A percentile compares a stretch with the other conserved stretches of the same genome.
Evolutionary conservation across 2,888 invertebrate species (phyloP).

Genomic region (Laspeyria flexula): DNA sequence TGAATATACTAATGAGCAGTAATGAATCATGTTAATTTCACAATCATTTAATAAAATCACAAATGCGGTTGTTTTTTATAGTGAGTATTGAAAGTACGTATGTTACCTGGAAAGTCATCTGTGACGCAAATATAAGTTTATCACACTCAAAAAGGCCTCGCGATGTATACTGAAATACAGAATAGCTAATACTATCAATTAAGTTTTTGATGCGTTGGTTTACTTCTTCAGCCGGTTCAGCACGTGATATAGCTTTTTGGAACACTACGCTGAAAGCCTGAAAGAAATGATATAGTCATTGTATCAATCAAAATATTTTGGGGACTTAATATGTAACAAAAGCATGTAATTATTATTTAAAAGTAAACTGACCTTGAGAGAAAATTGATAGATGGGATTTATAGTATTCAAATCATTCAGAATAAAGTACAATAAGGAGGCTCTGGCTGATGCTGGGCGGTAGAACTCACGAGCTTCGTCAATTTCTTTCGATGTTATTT

Average conservation of each 20-base stretch:
- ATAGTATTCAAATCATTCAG: slow-evolving; percentile 98
- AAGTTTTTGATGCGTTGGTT: slow-evolving; percentile 93
- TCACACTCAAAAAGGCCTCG: slow-evolving; percentile 98
- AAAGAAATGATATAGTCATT: slow-evolving; percentile 30
- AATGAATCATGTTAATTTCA: too few species aligned
- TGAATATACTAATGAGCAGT: background rate
- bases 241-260: slow-evolving; percentile 96
- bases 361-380: slow-evolving; percentile 90
- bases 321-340: too few species aligned
- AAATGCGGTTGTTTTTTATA: too few species aligned
- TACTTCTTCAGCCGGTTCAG: slow-evolving; percentile 93
- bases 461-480: slow-evolving; percentile 96
- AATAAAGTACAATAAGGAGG: slow-evolving; percentile 97
- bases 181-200: slow-evolving; percentile 97
- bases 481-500: slow-evolving; percentile 95
- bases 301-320: too few species aligned
- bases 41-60: too few species aligned
- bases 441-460: slow-evolving; percentile 95
- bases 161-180: slow-evolving; percentile 97
- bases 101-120: slow-evolving; percentile 96
- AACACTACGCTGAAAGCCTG: slow-evolving; percentile 99
- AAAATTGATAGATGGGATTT: slow-evolving; percentile 98
- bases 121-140: slow-evolving; percentile 97
- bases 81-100: too few species aligned
- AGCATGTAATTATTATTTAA: too few species aligned